A percentile compares a stretch with the other conserved stretches of the same genome.
Evolutionary conservation across 1,140 invertebrate species (phyloP).

Genomic region (Drosophila nasuta): DNA sequence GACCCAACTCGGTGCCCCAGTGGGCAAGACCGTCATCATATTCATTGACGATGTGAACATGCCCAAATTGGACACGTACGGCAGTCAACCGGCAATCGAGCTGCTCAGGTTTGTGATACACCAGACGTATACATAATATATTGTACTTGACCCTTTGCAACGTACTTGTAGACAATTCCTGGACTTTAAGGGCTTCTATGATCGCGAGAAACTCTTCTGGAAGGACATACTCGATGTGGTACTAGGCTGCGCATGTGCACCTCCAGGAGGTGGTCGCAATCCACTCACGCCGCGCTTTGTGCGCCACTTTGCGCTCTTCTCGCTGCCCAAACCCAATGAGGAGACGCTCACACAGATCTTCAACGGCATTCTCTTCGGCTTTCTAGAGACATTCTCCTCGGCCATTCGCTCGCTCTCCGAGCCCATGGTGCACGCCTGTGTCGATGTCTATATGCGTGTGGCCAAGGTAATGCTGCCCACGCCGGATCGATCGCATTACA

Average conservation of each 20-base stretch:
- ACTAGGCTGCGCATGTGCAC: constrained; percentile 93
- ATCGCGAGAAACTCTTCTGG: constrained; percentile 94
- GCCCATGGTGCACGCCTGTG: constrained; percentile 91
- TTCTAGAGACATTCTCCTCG: constrained; percentile 90
- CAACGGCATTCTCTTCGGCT: constrained; percentile 87
- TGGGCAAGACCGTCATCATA: constrained; percentile 91
- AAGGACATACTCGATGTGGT: constrained; percentile 94
- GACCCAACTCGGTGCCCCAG: constrained; percentile 92
- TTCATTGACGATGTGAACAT: constrained; percentile 96
- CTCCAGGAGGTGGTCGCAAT: constrained; percentile 94
- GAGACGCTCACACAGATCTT: constrained; percentile 92
- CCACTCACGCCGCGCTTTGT: constrained; percentile 93
- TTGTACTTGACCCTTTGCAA: neutral
- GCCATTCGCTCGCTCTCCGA: constrained; percentile 90
- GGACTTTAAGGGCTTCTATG: constrained; percentile 93
- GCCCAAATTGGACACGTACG: constrained; percentile 93
- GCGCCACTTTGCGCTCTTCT: constrained; percentile 93
- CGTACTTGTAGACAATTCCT: constrained; percentile 88
- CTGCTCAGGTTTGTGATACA: constrained; percentile 88
- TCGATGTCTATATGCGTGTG: constrained; percentile 92
- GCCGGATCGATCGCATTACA: constrained; percentile 95
- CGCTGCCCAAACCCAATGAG: constrained; percentile 90
- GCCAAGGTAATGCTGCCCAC: constrained; percentile 92
- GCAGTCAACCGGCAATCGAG: constrained; percentile 96
- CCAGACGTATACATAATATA: constrained; percentile 46